Percentiles rank a stretch among this genome's conserved stretches.
Conservation (phyloP, 1,140 invertebrate genomes). For the Pachyrhynchus sulphureomaculatus region DNA sequence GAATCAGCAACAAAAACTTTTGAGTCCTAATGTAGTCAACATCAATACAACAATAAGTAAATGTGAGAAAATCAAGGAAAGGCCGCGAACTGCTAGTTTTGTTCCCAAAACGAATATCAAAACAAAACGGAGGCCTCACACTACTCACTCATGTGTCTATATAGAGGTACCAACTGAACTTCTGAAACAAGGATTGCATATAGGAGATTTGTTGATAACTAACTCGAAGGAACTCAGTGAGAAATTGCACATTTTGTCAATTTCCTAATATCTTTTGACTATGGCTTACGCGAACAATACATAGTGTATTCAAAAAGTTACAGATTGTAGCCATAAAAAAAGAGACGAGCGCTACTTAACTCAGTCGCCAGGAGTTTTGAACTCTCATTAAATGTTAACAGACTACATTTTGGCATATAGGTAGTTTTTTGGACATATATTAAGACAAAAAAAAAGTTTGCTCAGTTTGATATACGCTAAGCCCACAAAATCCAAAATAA, state of each 20-base stretch:
- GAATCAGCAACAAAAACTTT: not conserved
- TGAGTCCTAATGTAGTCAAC: conserved; percentile 6
- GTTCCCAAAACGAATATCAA: conserved; percentile 27
- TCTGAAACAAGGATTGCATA: conserved; percentile 38
- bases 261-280: too few relatives aligned
- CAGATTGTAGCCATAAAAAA: too few relatives aligned
- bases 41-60: conserved; percentile 8
- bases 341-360: too few relatives aligned
- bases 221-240: conserved; percentile 35
- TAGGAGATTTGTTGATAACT: conserved; percentile 41
- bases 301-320: too few relatives aligned
- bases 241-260: conserved; percentile 41
- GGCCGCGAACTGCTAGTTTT: conserved; percentile 43
- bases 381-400: too few relatives aligned
- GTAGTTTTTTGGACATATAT: too few relatives aligned
- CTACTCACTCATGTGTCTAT: conserved; percentile 37
- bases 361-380: too few relatives aligned
- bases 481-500: too few relatives aligned
- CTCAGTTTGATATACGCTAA: too few relatives aligned
- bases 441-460: too few relatives aligned
- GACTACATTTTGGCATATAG: too few relatives aligned
- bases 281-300: too few relatives aligned
- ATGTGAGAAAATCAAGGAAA: conserved; percentile 23
- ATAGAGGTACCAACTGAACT: conserved; percentile 41
- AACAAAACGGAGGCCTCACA: conserved; percentile 23